Conservation (phyloP, 2,797 vertebrate genomes). For the Zenarchopterus dispar region DNA sequence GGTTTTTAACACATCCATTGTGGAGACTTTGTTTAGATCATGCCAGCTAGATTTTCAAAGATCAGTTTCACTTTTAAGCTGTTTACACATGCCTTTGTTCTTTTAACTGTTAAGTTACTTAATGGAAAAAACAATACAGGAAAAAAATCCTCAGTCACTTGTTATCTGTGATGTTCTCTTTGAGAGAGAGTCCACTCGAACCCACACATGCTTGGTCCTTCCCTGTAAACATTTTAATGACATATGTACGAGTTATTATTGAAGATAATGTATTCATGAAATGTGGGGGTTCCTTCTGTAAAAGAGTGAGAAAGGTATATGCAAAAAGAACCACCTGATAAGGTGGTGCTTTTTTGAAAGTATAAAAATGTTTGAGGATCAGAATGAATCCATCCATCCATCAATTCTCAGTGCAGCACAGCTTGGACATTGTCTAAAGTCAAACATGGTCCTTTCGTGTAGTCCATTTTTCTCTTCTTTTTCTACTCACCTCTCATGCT, state of each 20-base stretch:
- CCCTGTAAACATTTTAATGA: conserved; percentile 32
- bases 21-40: conserved; percentile 56
- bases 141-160: not conserved
- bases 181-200: conserved; percentile 22
- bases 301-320: not conserved
- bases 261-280: not conserved
- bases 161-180: conserved; percentile 8
- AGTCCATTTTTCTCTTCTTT: too few species aligned
- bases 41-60: conserved; percentile 55
- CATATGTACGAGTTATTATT: conserved; percentile 4
- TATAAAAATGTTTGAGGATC: too few species aligned
- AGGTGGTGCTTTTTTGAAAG: too few species aligned
- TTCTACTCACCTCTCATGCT: too few species aligned
- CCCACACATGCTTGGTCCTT: conserved; percentile 13
- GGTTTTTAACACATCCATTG: conserved; percentile 53
- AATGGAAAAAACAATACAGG: not conserved
- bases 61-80: conserved; percentile 53
- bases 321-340: not conserved
- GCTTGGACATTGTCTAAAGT: too few species aligned
- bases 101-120: conserved; percentile 46
- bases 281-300: not conserved
- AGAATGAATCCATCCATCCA: too few species aligned
- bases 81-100: conserved; percentile 52
- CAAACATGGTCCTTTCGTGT: too few species aligned
- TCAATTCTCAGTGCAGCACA: too few species aligned